Evolutionary conservation across 2,113 vertebrate species (phyloP).

Genomic region (Pollachius pollachius): DNA sequence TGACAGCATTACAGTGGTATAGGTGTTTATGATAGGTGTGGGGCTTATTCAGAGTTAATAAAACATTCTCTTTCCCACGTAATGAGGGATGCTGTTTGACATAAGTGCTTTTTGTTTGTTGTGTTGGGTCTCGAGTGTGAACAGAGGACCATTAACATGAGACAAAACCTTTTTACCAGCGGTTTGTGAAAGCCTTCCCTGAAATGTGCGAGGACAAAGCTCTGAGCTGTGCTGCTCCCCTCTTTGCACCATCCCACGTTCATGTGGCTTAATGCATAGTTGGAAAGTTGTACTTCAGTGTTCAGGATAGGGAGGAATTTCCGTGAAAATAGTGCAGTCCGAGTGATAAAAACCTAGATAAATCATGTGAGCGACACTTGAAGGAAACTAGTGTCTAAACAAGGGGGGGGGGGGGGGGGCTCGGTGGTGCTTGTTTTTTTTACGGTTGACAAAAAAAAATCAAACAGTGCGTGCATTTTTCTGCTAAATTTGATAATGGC

Average conservation of each 20-base stretch:
- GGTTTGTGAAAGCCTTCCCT: slow-evolving; percentile 74
- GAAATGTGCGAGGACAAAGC: slow-evolving; percentile 43
- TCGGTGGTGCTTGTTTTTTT: slow-evolving; percentile 6
- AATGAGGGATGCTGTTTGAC: slow-evolving; percentile 68
- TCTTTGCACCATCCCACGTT: neutral
- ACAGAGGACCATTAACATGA: slow-evolving; percentile 71
- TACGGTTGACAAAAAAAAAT: slow-evolving; percentile 53
- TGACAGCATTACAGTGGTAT: slow-evolving; percentile 74
- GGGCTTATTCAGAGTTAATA: slow-evolving; percentile 74
- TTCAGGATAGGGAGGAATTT: no score
- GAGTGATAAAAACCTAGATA: neutral
- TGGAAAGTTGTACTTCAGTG: neutral
- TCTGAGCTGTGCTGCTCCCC: slow-evolving; percentile 18
- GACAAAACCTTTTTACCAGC: slow-evolving; percentile 72
- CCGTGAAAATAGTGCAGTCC: neutral
- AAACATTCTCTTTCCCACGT: slow-evolving; percentile 70
- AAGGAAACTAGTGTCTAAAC: slow-evolving; percentile 14
- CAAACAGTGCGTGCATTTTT: slow-evolving; percentile 59
- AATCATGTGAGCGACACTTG: slow-evolving; percentile 9
- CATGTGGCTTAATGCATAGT: neutral
- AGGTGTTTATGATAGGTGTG: slow-evolving; percentile 74
- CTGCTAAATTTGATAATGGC: slow-evolving; percentile 67
- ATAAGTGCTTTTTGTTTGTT: slow-evolving; percentile 78
- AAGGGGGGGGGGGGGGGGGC: slow-evolving; percentile 1
- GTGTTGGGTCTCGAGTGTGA: slow-evolving; percentile 72